Conservation (phyloP, 2,113 vertebrate species). For the Carettochelys insculpta region DNA sequence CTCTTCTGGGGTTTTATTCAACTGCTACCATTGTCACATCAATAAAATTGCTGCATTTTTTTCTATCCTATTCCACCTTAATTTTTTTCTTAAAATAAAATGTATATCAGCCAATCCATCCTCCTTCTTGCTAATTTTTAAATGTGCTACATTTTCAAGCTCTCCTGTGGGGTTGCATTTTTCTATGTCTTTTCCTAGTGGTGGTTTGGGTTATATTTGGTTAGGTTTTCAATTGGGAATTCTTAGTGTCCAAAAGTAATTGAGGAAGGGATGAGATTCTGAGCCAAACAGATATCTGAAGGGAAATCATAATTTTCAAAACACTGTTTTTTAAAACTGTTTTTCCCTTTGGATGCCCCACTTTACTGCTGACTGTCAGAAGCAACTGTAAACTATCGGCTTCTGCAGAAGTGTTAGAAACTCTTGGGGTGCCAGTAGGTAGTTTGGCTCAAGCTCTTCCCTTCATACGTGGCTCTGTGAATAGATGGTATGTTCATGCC, state of each 20-base stretch:
- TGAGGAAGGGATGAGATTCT: background rate
- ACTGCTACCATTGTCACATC: background rate
- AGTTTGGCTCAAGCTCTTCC: background rate
- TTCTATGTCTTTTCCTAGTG: background rate
- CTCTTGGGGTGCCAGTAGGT: rapidly evolving
- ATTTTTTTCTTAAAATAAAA: background rate
- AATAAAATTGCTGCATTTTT: background rate
- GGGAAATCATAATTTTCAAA: background rate
- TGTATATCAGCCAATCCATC: background rate
- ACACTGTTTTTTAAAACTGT: background rate
- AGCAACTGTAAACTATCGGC: background rate
- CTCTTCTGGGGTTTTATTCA: slow-evolving; percentile 43
- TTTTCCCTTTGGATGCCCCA: background rate
- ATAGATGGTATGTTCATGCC: background rate
- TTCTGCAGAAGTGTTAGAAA: rapidly evolving
- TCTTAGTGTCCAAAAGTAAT: background rate
- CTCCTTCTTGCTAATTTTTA: background rate
- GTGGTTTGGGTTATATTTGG: background rate
- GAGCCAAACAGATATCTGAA: background rate
- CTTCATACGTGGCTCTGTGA: rapidly evolving
- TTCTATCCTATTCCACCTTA: background rate
- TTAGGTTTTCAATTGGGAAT: background rate
- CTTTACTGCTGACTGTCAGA: background rate
- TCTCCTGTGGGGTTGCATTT: background rate
- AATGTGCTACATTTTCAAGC: background rate